A percentile compares a stretch with the other conserved stretches of the same genome.
These are phyloP conservation scores for Drosophila tropicalis DNA, from an alignment of 1,140 invertebrate genomes.

Conservation along the genomic window DNA sequence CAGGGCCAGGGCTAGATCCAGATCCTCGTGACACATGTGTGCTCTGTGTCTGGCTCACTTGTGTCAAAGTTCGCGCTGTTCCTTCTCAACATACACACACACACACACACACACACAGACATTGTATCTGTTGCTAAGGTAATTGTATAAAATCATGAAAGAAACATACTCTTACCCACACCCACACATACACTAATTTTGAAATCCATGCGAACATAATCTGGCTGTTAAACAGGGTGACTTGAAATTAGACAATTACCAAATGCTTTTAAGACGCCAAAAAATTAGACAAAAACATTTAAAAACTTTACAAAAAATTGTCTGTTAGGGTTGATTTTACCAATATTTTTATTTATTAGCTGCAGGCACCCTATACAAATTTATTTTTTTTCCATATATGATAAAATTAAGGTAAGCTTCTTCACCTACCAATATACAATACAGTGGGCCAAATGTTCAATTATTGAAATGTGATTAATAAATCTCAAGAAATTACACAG, in stretches of 20 bases:
- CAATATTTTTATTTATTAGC: neutral
- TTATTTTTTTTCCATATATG: neutral
- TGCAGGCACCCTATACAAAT: neutral
- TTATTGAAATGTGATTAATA: too few relatives aligned
- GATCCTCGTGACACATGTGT: conserved; percentile 39
- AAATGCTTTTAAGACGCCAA: too few relatives aligned
- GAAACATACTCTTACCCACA: neutral
- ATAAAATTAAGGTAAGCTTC: conserved; percentile 5
- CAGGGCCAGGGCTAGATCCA: conserved; percentile 7
- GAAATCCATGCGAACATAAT: conserved; percentile 12
- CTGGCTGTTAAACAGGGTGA: conserved; percentile 1
- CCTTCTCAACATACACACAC: conserved; percentile 43
- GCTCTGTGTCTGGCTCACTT: conserved; percentile 33
- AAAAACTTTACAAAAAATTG: too few relatives aligned
- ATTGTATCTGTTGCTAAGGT: conserved; percentile 51
- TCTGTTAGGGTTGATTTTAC: too few relatives aligned
- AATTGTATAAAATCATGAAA: conserved; percentile 59
- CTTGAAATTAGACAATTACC: neutral
- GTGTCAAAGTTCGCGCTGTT: conserved; percentile 67
- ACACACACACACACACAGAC: conserved; percentile 37
- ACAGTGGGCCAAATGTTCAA: too few relatives aligned
- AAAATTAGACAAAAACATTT: neutral
- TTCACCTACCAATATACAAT: neutral
- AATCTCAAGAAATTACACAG: too few relatives aligned
- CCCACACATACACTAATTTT: neutral